Conservation (phyloP, 2,797 vertebrate genomes). For the Phoxinus dragarum region DNA sequence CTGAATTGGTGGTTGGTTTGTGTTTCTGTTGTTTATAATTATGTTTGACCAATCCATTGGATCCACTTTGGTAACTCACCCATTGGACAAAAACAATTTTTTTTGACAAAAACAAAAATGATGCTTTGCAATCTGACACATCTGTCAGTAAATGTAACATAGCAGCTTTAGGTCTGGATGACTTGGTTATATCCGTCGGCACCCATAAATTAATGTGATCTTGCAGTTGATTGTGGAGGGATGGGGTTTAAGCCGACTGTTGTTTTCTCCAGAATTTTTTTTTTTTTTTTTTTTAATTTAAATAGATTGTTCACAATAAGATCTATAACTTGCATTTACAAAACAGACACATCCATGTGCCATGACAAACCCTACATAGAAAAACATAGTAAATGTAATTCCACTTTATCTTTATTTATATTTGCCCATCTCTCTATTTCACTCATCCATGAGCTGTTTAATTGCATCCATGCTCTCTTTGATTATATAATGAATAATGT, state of each 20-base stretch:
- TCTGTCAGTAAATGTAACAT: neutral
- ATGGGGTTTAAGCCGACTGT: neutral
- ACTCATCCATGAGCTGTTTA: neutral
- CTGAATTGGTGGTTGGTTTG: slow-evolving; percentile 8
- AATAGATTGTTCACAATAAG: neutral
- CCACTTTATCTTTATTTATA: neutral
- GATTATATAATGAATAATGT: slow-evolving; percentile 7
- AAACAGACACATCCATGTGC: neutral
- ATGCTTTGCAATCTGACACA: slow-evolving; percentile 6
- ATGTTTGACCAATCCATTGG: slow-evolving; percentile 24
- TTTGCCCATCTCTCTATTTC: neutral
- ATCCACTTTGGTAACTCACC: neutral
- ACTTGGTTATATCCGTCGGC: neutral
- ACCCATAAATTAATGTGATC: neutral
- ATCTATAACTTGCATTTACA: neutral
- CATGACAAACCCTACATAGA: neutral
- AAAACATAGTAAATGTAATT: neutral
- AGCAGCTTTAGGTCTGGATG: neutral
- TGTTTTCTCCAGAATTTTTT: neutral
- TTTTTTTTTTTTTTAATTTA: neutral
- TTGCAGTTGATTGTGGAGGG: neutral
- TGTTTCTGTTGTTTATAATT: slow-evolving; percentile 18
- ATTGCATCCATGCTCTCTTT: slow-evolving; percentile 12
- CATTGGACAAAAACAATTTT: neutral
- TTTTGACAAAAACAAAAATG: neutral